phyloP scores from a whole-genome alignment of 92 coral and sea anemone species.

The Paragorgia papillata region DNA sequence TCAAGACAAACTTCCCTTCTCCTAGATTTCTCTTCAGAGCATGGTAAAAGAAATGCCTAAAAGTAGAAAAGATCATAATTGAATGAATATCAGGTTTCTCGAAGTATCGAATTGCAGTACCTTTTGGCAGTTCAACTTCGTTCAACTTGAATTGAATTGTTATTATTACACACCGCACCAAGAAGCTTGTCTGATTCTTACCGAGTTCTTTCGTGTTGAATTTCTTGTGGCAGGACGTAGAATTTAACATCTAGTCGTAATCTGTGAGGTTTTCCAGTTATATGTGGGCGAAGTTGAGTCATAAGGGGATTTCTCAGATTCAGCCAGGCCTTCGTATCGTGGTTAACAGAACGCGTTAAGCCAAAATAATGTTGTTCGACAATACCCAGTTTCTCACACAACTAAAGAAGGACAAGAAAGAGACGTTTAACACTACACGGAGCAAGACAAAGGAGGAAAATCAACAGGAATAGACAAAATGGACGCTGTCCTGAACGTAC shows the following conservation, averaged over 20 bases:
- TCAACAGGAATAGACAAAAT: neutral
- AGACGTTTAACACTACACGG: neutral
- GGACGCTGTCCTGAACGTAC: conserved; percentile 48
- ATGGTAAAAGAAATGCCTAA: conserved; percentile 89
- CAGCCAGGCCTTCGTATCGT: conserved; percentile 86
- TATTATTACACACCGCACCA: too few species aligned
- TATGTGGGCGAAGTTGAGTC: conserved; percentile 94
- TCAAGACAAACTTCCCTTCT: conserved; percentile 80
- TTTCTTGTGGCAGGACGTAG: conserved; percentile 96
- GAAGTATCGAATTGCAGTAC: neutral
- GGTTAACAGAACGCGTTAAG: conserved; percentile 71
- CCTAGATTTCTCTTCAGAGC: conserved; percentile 80
- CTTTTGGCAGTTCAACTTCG: neutral
- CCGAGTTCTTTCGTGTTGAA: conserved; percentile 98
- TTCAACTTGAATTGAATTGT: too few species aligned
- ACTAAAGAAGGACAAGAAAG: conserved; percentile 52
- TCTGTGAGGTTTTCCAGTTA: conserved; percentile 97
- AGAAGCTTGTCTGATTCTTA: conserved; percentile 12
- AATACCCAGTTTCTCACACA: conserved; percentile 85
- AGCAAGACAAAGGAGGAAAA: neutral
- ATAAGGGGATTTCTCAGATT: conserved; percentile 92
- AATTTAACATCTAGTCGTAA: conserved; percentile 96
- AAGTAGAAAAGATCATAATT: conserved; percentile 32
- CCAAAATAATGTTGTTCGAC: conserved; percentile 96
- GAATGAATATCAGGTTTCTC: neutral